These are phyloP conservation scores for Acanthochromis polyacanthus DNA, from an alignment of 2,113 vertebrate genomes.

Conservation along the genomic window DNA sequence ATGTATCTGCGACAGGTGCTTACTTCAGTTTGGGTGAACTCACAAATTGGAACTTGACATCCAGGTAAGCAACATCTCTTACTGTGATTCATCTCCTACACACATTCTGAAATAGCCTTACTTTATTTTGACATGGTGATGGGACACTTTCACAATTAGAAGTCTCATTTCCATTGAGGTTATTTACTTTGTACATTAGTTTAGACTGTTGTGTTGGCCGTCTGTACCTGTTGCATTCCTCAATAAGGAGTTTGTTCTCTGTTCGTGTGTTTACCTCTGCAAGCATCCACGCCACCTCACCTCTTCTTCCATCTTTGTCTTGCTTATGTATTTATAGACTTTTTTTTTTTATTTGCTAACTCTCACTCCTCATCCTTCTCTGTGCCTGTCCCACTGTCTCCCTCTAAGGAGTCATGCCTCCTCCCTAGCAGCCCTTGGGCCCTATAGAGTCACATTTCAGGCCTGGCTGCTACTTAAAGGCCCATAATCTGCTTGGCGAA, in stretches of 20 bases:
- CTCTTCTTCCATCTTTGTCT: not conserved
- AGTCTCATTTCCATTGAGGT: too few relatives aligned
- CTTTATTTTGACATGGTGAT: too few relatives aligned
- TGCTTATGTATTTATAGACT: slow-evolving; percentile 25
- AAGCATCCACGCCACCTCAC: not conserved
- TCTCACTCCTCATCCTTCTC: slow-evolving; percentile 34
- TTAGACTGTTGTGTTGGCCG: not conserved
- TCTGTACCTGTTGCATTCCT: not conserved
- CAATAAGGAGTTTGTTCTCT: not conserved
- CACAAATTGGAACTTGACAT: not conserved
- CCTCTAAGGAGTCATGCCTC: slow-evolving; percentile 79
- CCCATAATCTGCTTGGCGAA: slow-evolving; percentile 90
- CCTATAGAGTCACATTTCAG: slow-evolving; percentile 89
- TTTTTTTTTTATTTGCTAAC: slow-evolving; percentile 18
- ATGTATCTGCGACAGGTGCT: not conserved
- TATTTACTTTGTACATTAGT: not conserved
- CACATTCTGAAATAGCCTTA: too few relatives aligned
- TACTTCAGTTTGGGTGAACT: not conserved
- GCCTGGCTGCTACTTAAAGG: slow-evolving; percentile 90
- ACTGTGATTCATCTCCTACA: not conserved
- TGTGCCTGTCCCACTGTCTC: slow-evolving; percentile 59
- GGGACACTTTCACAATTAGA: too few relatives aligned
- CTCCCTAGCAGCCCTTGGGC: slow-evolving; percentile 80
- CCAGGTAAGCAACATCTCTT: slow-evolving; percentile 13
- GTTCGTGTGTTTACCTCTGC: not conserved